Conservation (phyloP, 1,140 invertebrate species). For the Sesamia nonagrioides region DNA sequence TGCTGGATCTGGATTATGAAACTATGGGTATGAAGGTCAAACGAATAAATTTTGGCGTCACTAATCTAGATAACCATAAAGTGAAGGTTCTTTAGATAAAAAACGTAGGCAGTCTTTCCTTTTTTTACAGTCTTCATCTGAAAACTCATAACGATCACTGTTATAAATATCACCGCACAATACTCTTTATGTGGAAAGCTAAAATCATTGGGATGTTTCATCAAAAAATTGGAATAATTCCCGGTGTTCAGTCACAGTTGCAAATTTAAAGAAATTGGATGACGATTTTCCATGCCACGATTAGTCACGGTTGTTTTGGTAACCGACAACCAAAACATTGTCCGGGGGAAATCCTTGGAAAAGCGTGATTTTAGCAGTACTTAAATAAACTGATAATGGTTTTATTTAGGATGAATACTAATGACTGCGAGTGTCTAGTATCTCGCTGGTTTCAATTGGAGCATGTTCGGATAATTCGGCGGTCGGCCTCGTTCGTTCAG, state of each 20-base stretch:
- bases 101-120: not conserved
- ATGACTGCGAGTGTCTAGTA: constrained; percentile 30
- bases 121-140: not conserved
- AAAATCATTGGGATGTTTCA: constrained; percentile 11
- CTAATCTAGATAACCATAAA: constrained; percentile 4
- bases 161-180: not conserved
- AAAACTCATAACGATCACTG: not conserved
- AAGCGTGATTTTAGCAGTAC: constrained; percentile 5
- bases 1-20: constrained; percentile 1
- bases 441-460: constrained; percentile 32
- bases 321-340: not conserved
- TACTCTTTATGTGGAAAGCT: constrained; percentile 2
- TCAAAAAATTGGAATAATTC: constrained; percentile 6
- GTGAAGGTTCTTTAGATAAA: not conserved
- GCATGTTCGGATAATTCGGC: constrained; percentile 42
- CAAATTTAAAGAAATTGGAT: constrained; percentile 22
- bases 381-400: constrained; percentile 3
- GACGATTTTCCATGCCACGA: constrained; percentile 11
- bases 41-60: not conserved
- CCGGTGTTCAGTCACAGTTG: constrained; percentile 1
- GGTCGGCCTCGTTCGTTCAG: constrained; percentile 57
- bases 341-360: constrained; percentile 15
- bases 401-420: constrained; percentile 7
- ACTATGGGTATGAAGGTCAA: constrained; percentile 1
- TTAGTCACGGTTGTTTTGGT: constrained; percentile 44